These are phyloP conservation scores for Sebastes oblongus DNA, from an alignment of 2,797 vertebrate genomes.

Conservation along the genomic window DNA sequence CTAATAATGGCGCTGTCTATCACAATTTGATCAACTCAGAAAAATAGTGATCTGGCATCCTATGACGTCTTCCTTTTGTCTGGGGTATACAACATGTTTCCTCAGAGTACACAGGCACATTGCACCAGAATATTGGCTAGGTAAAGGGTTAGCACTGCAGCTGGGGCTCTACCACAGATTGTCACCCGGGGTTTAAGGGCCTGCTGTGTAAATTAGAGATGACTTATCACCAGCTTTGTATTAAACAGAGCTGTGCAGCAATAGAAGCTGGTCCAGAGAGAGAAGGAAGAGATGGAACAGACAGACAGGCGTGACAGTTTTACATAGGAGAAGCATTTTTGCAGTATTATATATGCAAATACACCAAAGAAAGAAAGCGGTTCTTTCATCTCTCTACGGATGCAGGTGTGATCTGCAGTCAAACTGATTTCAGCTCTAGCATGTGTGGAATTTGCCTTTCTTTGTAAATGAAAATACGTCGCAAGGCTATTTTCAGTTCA, in stretches of 20 bases:
- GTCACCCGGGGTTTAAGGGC: constrained; percentile 66
- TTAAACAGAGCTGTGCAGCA: constrained; percentile 49
- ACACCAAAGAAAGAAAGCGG: background rate
- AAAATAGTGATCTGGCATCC: background rate
- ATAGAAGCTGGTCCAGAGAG: constrained; percentile 24
- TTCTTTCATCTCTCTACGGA: background rate
- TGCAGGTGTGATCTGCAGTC: constrained; percentile 16
- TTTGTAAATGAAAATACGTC: constrained; percentile 12
- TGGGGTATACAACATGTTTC: background rate
- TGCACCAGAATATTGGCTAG: constrained; percentile 30
- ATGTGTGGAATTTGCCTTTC: background rate
- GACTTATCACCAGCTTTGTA: constrained; percentile 71
- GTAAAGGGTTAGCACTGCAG: constrained; percentile 38
- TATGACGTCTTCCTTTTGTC: background rate
- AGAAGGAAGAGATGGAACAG: background rate
- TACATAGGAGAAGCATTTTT: background rate
- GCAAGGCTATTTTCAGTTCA: background rate
- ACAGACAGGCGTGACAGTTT: constrained; percentile 14
- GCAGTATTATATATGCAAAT: constrained; percentile 4
- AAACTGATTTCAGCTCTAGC: background rate
- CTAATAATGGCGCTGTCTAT: constrained; percentile 10
- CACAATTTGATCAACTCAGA: background rate
- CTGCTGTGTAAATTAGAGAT: constrained; percentile 74
- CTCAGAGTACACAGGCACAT: background rate
- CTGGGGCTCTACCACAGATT: constrained; percentile 59